Evolutionary conservation across 2,888 invertebrate species (phyloP), one percentile per base, ranked within the genome.

Genomic region (Mongoloraphidia duomilia): DNA sequence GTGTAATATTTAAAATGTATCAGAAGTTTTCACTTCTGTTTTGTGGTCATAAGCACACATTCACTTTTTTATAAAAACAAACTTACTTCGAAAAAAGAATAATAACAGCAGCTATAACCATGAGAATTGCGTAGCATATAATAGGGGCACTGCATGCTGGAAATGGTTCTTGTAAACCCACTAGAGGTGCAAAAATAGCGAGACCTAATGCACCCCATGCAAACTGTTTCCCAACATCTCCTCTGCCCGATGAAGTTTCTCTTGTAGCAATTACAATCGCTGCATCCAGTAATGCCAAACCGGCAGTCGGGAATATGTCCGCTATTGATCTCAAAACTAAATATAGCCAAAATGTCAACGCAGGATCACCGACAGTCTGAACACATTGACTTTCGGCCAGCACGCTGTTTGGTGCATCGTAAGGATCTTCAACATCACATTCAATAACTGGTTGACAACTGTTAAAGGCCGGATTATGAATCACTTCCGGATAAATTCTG

Each of bases 201-300:
- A 84, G 76, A 9, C 85, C 86, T 5, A 86, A 63, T 5, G 83
- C 82, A 2, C 86, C 87, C 61, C 79, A 81, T 0, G 82, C 84
- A 57, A 86, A 70, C 60, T 87, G 87, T 9, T 82, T 75, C 34
- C 87, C 87, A 3, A 87, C 81, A 61, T 87, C 86, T 0, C 85
- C 85, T 36, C 85, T 75, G 1, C 86, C 85, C 14, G 82, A 73
- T 0, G 85, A 85, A 0, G 86, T 87, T 64, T 87, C 87, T 35
- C 86, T 73, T 0, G 87, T 86, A 0, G 86, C 86, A 52, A 87
- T 84, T n/a, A 87, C 83, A 41, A 86, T 79, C 0, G 85, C 84
- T 0, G 86, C 79, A 47, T 82, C 80, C 1, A 87, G 66, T 8
- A 88, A 63, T 0, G 84, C 80, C 8, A 85, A 67, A 0, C 77